Base-by-base conservation (phyloP, 1,140 invertebrate genomes). In the Drosophila trapezifrons region DNA sequence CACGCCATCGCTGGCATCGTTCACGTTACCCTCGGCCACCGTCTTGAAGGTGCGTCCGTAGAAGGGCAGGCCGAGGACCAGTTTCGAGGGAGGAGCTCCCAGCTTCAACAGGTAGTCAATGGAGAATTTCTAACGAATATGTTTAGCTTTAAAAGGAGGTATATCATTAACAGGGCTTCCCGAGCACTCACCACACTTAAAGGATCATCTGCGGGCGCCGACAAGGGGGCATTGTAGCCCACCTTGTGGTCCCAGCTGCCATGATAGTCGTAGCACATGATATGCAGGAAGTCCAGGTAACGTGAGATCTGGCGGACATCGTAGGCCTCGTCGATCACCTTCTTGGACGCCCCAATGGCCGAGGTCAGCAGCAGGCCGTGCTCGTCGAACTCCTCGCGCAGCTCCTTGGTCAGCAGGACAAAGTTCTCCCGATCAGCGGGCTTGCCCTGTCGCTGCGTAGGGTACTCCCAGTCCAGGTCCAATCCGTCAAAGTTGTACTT, bases 191-290 rank as follows among this genome's bases (percentile, higher is more conserved):
- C 95, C 90, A 96, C 93, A 92, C 93, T 96, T 0, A 95, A 84
- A 25, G 94, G 93, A 87, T 90, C 91, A 20, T 84, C 70, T 22
- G 94, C 93, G 8, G 86, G 58, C 25, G 94, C 93, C 70, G 90
- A 90, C 55, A 96, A 67, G 1, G 95, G 95, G 0, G 96, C 94
- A 85, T 97, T 97, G 20, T 96, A 94, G 1, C 96, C 95, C 1
- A 96, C 95, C 47, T 93, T 93, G 0, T 92, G 93, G 78, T 98
- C 96, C 96, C 97, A 98, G 4, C 95, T 93, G 5, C 97, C 97
- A 80, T 98, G 96, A 92, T 97, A 98, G 92, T 98, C 97, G 85
- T 98, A 98, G 62, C 95, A 95, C 97, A 98, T 98, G 70, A 98
- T 94, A 79, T 98, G 97, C 22, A 98, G 94, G 43, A 95, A 96